A percentile compares a stretch with the other conserved stretches of the same genome.
These are phyloP conservation scores for Netelia inedita DNA, from an alignment of 2,888 invertebrate species.

Conservation along the genomic window DNA sequence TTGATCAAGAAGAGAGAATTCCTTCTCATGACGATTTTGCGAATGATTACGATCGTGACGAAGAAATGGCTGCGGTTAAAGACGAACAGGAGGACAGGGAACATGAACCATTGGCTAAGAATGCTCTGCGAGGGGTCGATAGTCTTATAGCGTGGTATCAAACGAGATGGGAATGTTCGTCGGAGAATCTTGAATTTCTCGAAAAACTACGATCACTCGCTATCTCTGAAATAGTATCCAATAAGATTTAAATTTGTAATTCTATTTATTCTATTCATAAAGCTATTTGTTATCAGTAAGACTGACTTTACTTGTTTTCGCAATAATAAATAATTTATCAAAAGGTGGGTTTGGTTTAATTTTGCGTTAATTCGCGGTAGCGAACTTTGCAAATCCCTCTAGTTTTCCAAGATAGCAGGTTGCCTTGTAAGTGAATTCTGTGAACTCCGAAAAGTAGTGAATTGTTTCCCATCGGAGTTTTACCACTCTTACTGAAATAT, in stretches of 20 bases:
- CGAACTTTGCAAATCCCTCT: neutral
- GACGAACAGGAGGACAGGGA: neutral
- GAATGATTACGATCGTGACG: neutral
- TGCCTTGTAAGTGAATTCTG: no score
- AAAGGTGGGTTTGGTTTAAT: neutral
- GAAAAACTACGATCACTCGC: conserved; percentile 20
- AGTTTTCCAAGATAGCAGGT: neutral
- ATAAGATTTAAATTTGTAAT: neutral
- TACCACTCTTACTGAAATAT: no score
- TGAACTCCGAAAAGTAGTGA: no score
- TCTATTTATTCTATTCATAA: neutral
- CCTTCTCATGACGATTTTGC: neutral
- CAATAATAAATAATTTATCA: conserved; percentile 2
- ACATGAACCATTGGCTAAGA: neutral
- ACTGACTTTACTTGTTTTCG: neutral
- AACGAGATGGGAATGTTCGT: conserved; percentile 30
- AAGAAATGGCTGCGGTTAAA: neutral
- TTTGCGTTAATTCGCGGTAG: neutral
- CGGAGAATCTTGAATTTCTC: conserved; percentile 26
- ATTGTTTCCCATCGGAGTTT: no score
- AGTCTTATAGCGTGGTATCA: conserved; percentile 21
- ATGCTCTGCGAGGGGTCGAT: conserved; percentile 5
- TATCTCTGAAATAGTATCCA: conserved; percentile 8
- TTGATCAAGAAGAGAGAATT: neutral
- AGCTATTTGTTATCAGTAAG: neutral